Evolutionary conservation across 2,797 vertebrate species (phyloP).

Genomic region (Gallinago nigripennis): DNA sequence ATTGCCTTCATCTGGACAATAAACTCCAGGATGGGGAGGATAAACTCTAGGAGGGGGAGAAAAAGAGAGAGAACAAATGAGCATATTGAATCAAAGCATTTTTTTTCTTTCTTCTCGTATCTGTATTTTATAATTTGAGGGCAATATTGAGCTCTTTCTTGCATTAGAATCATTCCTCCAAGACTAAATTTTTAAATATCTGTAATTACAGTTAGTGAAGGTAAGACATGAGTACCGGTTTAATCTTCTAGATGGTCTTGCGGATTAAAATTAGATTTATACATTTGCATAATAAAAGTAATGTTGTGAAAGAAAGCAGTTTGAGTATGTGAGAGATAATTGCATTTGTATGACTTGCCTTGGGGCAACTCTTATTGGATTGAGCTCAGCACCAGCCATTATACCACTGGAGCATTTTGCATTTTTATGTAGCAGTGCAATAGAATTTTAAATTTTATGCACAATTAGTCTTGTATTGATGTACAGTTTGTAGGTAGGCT

Average conservation of each 20-base stretch:
- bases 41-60: neutral
- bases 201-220: conserved; percentile 80
- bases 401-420: conserved; percentile 36
- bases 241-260: conserved; percentile 75
- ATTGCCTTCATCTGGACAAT: neutral
- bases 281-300: conserved; percentile 81
- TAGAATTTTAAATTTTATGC: conserved; percentile 73
- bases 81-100: neutral
- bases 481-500: conserved; percentile 60
- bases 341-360: conserved; percentile 50
- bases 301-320: conserved; percentile 67
- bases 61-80: neutral
- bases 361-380: conserved; percentile 39
- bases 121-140: neutral
- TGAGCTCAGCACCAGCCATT: conserved; percentile 35
- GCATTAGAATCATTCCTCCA: conserved; percentile 19
- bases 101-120: neutral
- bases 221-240: conserved; percentile 63
- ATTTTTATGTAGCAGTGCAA: conserved; percentile 61
- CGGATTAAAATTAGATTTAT: conserved; percentile 74
- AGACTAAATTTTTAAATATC: conserved; percentile 44
- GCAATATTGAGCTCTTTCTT: neutral
- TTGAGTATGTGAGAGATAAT: conserved; percentile 53
- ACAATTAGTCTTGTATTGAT: conserved; percentile 70
- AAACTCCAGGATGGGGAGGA: neutral